Evolutionary conservation across 2,888 invertebrate genomes (phyloP), one percentile per base, ranked within the genome.

Genomic region (Aphelenchoides bicaudatus): DNA sequence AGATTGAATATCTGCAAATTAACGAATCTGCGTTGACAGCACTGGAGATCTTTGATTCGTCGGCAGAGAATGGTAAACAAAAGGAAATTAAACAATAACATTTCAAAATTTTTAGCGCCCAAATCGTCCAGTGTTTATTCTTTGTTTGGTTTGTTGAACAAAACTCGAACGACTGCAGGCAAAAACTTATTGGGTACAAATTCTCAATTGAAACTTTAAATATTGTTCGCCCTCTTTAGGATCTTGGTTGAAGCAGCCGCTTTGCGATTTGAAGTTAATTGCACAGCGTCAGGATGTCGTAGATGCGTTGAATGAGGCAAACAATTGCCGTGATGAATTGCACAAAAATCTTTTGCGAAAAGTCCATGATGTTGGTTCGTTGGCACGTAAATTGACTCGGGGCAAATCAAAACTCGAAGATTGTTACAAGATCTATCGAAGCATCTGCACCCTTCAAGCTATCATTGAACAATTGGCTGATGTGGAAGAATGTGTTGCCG

Each of bases 221-320:
- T 39, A 8, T 5, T 27, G 37, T 29, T 13, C 34, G 1, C 30
- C 29, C 52, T 29, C 39, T 67, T 28, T 43, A 72, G 72, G 64
- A 21, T 72, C 72, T 51, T 77, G 77, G 77, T 49, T 78, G n/a
- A 66, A 72, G 16, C 67, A 68, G 5, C 77, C 77, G n/a, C 64
- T 75, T 5, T 67, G 63, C 38, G 63, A 73, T 38, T 29, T 67
- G 10, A 59, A 67, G 8, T 63, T 56, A 3, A 66, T 77, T 34
- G 62, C 65, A 16, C 70, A 74, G 56, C 63, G 77, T 10, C 56
- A 63, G 10, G 73, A 77, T 56, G 65, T 71, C 1, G 74, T 75
- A 1, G 70, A 72, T 31, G 68, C 70, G n/a, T 39, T 75, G 2
- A 46, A 56, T 13, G 64, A 66, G n/a, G 46, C 34, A 13, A 49